Evolutionary conservation across 2,113 vertebrate species (phyloP).

Genomic region (Butorides virescens): DNA sequence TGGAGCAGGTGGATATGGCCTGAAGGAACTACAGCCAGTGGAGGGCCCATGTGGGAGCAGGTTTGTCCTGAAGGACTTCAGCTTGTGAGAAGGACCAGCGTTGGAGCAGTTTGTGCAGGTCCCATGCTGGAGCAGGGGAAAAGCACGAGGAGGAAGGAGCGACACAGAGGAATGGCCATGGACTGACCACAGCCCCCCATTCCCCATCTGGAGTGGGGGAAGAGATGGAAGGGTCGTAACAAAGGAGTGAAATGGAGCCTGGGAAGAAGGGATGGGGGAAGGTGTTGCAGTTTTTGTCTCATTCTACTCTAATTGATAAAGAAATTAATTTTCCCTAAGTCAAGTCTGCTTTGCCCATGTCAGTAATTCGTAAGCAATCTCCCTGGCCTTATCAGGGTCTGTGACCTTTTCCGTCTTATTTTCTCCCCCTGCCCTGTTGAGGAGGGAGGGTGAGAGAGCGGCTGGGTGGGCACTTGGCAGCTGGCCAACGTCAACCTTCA

Average conservation of each 20-base stretch:
- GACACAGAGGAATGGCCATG: background rate
- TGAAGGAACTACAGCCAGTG: background rate
- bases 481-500: background rate
- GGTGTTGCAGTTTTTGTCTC: background rate
- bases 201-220: background rate
- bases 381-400: background rate
- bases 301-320: background rate
- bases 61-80: background rate
- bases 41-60: background rate
- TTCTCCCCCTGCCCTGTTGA: background rate
- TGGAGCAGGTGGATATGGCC: background rate
- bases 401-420: background rate
- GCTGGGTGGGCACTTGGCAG: background rate
- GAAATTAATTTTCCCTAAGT: background rate
- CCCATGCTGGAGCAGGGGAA: background rate
- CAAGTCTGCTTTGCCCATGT: background rate
- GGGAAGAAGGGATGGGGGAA: background rate
- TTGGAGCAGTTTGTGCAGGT: background rate
- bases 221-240: background rate
- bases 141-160: background rate
- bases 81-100: background rate
- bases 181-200: background rate
- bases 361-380: background rate
- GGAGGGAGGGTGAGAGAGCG: accelerated
- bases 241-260: background rate